Base-by-base conservation (phyloP, 1,140 invertebrate species). In the Lordiphosa stackelbergi region DNA sequence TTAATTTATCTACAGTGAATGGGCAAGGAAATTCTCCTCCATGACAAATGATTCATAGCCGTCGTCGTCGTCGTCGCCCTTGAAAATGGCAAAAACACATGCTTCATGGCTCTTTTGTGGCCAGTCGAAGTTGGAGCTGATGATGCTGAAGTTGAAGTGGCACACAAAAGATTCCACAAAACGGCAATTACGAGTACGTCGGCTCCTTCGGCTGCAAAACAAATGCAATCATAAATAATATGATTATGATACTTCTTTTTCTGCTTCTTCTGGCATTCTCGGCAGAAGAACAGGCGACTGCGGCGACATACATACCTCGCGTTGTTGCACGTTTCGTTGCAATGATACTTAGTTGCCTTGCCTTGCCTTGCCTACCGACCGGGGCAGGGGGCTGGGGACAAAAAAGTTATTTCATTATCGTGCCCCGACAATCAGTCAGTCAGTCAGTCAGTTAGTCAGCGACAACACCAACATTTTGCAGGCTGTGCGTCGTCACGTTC, bases 171-270 rank as follows among this genome's bases (percentile, higher is more conserved):
- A 61, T 73, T 62, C 61, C 61, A 64, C 61, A 64, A 64, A 64
- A 64, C 59, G 61, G 59, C 61, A 64, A 64, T 64, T 64, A 64
- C 59, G 43, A 40, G 36, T 51, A 51, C n/a, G 10, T 9, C 12
- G 12, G 10, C 19, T 13, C 19, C 10, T 28, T 12, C 48, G 35
- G 36, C n/a, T 34, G 53, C 72, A 73, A 70, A 74, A 68, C 74
- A 74, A 74, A 79, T 81, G 74, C 70, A 74, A 81, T 79, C 75
- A 74, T 79, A 79, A 79, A 79, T 74, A 79, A 79, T 81, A 74
- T 75, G 75, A 79, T 79, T 79, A 79, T 79, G 75, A 79, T 79
- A 71, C 66, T 71, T 69, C 70, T 58, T 63, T 53, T 48, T 38
- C 49, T 12, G 10, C 36, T 43, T 43, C 31, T 31, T 8, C 31